Evolutionary conservation across 2,113 vertebrate species (phyloP).

Genomic region (Epinephelus fuscoguttatus): DNA sequence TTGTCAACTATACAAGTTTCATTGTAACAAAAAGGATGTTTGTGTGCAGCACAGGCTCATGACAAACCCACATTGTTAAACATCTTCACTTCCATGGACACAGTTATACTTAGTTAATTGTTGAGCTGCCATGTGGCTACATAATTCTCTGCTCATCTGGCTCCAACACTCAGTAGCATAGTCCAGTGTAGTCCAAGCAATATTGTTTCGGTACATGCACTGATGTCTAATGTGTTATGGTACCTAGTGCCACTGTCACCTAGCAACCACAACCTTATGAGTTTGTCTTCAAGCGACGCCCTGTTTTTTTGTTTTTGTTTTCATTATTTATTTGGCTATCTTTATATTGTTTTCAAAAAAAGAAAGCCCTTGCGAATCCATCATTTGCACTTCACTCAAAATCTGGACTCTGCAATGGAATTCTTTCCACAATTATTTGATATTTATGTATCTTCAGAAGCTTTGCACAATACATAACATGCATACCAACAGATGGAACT

Average conservation of each 20-base stretch:
- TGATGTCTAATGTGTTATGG: background rate
- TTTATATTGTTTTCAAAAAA: background rate
- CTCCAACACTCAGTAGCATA: background rate
- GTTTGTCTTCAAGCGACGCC: background rate
- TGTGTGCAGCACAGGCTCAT: background rate
- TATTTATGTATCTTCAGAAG: background rate
- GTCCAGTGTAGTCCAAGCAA: background rate
- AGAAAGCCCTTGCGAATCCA: background rate
- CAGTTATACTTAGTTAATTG: background rate
- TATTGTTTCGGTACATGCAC: background rate
- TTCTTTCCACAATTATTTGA: background rate
- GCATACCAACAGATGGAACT: background rate
- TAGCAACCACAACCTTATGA: constrained; percentile 30
- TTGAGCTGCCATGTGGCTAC: background rate
- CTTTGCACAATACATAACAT: background rate
- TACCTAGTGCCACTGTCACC: constrained; percentile 16
- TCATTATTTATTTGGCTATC: background rate
- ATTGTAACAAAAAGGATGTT: background rate
- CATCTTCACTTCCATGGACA: background rate
- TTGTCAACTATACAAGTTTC: background rate
- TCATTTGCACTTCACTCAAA: background rate
- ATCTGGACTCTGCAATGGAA: background rate
- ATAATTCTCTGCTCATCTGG: background rate
- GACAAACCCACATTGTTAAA: background rate
- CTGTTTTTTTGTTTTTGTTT: background rate